Evolutionary conservation across 2,888 invertebrate genomes (phyloP).

Genomic region (Steromphala cineraria): DNA sequence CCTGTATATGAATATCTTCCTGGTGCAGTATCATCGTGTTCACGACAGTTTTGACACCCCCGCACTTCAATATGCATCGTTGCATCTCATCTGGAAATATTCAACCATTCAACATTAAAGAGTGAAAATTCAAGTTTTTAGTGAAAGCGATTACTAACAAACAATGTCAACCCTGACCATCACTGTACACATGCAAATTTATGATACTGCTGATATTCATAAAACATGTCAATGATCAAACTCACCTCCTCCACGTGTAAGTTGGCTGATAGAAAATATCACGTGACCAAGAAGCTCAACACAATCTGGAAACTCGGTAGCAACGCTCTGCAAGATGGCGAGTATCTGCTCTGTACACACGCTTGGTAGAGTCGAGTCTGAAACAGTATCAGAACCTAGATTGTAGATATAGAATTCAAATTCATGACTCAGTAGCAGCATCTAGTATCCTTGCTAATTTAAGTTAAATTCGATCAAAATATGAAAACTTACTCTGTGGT

Average conservation of each 20-base stretch:
- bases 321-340: conserved; percentile 36
- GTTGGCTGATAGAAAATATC: conserved; percentile 47
- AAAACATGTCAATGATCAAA: background rate
- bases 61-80: conserved; percentile 34
- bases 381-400: background rate
- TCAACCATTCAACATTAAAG: too few relatives aligned
- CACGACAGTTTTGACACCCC: conserved; percentile 44
- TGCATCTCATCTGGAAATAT: conserved; percentile 35
- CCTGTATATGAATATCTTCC: conserved; percentile 53
- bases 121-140: too few relatives aligned
- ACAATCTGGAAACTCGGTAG: conserved; percentile 44
- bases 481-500: too few relatives aligned
- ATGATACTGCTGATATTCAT: too few relatives aligned
- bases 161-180: background rate
- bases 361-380: conserved; percentile 28
- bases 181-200: background rate
- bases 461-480: too few relatives aligned
- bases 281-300: conserved; percentile 57
- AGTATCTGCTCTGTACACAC: conserved; percentile 38
- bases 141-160: too few relatives aligned
- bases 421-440: too few relatives aligned
- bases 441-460: too few relatives aligned
- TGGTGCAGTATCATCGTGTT: conserved; percentile 50
- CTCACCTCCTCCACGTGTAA: conserved; percentile 43
- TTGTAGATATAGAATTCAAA: too few relatives aligned